Conservation (phyloP, 2,797 vertebrate species). For the Gephyroberyx darwinii region DNA sequence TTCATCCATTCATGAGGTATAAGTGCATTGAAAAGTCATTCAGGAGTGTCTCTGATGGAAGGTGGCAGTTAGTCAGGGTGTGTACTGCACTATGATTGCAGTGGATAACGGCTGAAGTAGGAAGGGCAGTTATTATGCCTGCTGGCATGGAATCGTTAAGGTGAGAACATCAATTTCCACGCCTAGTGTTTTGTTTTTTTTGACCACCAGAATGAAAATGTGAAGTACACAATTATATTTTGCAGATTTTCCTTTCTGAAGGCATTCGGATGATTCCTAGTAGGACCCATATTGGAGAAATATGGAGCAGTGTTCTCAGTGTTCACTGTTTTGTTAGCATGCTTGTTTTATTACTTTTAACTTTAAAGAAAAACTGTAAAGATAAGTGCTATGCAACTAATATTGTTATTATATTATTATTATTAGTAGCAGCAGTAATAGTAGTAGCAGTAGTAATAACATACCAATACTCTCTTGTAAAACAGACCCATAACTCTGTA, state of each 20-base stretch:
- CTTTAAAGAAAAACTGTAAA: too few relatives aligned
- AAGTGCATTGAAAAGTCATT: slow-evolving; percentile 10
- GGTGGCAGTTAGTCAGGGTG: slow-evolving; percentile 38
- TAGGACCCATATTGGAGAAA: not conserved
- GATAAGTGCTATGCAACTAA: not conserved
- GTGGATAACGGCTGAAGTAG: slow-evolving; percentile 49
- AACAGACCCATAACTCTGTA: not conserved
- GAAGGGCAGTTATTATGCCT: slow-evolving; percentile 40
- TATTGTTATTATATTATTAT: too few relatives aligned
- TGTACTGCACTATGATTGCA: slow-evolving; percentile 32
- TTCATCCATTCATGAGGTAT: not conserved
- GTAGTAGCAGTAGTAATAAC: too few relatives aligned
- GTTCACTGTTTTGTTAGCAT: not conserved
- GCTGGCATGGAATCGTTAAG: not conserved
- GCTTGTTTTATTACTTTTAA: not conserved
- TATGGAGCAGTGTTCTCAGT: not conserved
- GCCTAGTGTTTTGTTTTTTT: not conserved
- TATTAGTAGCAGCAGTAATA: too few relatives aligned
- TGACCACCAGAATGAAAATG: not conserved
- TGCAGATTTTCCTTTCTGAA: not conserved
- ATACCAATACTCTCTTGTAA: too few relatives aligned
- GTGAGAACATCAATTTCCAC: not conserved
- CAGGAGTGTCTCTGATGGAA: not conserved
- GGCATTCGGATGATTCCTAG: not conserved
- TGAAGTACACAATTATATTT: not conserved